Percentiles rank a stretch among this genome's conserved stretches.
These are phyloP conservation scores for Aphidoletes aphidimyza DNA, from an alignment of 2,888 invertebrate species.

Conservation along the genomic window DNA sequence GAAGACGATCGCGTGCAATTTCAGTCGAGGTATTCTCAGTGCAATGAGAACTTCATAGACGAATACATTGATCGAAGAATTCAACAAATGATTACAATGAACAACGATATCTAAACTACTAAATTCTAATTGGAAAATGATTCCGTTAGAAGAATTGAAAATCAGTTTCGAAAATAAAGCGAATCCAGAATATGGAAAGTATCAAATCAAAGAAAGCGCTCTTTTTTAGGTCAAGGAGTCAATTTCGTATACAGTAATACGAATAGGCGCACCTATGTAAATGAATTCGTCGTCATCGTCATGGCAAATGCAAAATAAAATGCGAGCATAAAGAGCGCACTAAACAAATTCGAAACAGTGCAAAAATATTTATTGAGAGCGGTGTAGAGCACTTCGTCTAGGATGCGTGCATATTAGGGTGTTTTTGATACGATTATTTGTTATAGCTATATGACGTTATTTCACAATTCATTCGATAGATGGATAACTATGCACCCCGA, in stretches of 20 bases:
- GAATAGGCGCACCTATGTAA: not conserved
- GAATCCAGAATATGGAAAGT: not conserved
- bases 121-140: no score
- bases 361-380: not conserved
- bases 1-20: no score
- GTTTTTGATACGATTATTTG: not conserved
- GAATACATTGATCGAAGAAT: not conserved
- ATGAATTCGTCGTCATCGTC: not conserved
- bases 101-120: no score
- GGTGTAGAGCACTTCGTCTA: not conserved
- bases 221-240: constrained; percentile 35
- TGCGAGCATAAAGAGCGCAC: not conserved
- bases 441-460: not conserved
- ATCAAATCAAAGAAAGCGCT: not conserved
- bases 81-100: no score
- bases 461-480: no score
- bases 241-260: not conserved
- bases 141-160: no score
- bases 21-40: no score
- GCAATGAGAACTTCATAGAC: no score
- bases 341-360: not conserved
- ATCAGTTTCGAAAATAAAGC: no score
- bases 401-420: not conserved
- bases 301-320: not conserved
- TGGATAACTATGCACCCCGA: no score